These are phyloP conservation scores for Camponotus vicinus DNA, from an alignment of 1,140 invertebrate species.

Conservation along the genomic window DNA sequence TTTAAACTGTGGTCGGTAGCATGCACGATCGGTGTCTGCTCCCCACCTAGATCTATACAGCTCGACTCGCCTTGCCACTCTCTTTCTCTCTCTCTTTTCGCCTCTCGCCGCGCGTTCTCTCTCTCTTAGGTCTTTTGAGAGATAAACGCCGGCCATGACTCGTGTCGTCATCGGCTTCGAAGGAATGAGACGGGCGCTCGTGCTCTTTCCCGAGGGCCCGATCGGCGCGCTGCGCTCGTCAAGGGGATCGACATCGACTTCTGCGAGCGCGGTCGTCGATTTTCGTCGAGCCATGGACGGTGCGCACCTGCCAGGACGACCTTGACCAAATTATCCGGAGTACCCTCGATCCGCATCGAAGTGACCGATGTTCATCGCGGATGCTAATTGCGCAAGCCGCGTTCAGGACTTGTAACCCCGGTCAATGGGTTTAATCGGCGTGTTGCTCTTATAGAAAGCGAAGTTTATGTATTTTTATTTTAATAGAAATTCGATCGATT, in stretches of 20 bases:
- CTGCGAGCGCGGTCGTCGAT: constrained; percentile 7
- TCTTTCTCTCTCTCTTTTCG: constrained; percentile 51
- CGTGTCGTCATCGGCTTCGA: constrained; percentile 51
- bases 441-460: background rate
- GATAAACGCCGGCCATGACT: constrained; percentile 78
- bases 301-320: constrained; percentile 51
- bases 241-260: constrained; percentile 30
- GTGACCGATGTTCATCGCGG: constrained; percentile 52
- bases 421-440: background rate
- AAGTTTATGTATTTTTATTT: background rate
- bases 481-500: too few relatives aligned
- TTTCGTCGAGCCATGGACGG: constrained; percentile 32
- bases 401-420: constrained; percentile 34
- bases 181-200: constrained; percentile 13
- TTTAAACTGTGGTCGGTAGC: constrained; percentile 83
- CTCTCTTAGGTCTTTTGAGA: constrained; percentile 78
- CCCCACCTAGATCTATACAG: constrained; percentile 75
- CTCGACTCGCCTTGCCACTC: constrained; percentile 57
- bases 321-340: constrained; percentile 73
- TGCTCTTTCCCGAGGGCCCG: background rate
- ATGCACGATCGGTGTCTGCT: constrained; percentile 80
- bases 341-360: constrained; percentile 9
- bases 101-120: constrained; percentile 59
- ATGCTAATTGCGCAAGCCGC: constrained; percentile 57
- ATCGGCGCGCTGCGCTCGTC: background rate